These are phyloP conservation scores for Chaetura pelagica DNA, from an alignment of 2,113 vertebrate species.

Conservation along the genomic window DNA sequence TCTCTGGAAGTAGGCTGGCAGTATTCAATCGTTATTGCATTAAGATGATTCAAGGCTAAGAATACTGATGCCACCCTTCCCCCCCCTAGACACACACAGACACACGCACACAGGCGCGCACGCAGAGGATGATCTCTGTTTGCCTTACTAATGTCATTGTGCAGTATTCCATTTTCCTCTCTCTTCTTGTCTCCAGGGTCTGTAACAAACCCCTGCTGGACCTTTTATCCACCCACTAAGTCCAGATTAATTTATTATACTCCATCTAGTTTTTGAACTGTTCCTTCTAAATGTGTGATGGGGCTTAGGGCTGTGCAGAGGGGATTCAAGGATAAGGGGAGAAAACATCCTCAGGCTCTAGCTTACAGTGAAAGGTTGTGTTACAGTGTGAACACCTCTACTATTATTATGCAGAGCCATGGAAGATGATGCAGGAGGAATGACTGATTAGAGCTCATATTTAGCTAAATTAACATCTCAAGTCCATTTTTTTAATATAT, in stretches of 20 bases:
- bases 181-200: slow-evolving; percentile 50
- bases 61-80: slow-evolving; percentile 21
- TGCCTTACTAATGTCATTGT: slow-evolving; percentile 61
- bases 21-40: slow-evolving; percentile 14
- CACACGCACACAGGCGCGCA: slow-evolving; percentile 14
- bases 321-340: slow-evolving; percentile 68
- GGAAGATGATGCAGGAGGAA: slow-evolving; percentile 45
- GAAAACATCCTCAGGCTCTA: slow-evolving; percentile 56
- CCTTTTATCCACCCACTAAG: slow-evolving; percentile 69
- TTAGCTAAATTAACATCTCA: slow-evolving; percentile 74
- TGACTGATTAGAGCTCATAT: slow-evolving; percentile 67
- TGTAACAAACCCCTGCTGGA: slow-evolving; percentile 61
- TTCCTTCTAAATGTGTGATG: slow-evolving; percentile 69
- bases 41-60: slow-evolving; percentile 27
- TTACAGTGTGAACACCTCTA: slow-evolving; percentile 41
- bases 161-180: slow-evolving; percentile 58
- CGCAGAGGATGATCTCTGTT: slow-evolving; percentile 29
- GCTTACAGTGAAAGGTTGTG: slow-evolving; percentile 54
- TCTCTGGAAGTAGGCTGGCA: slow-evolving; percentile 22
- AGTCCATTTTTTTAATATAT: slow-evolving; percentile 42
- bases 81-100: background rate
- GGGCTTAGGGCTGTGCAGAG: slow-evolving; percentile 59
- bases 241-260: slow-evolving; percentile 76
- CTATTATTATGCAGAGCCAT: slow-evolving; percentile 63
- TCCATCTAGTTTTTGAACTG: slow-evolving; percentile 69